Percentiles rank a stretch among this genome's conserved stretches.
These are phyloP conservation scores for Syrmaticus mikado DNA, from an alignment of 2,113 vertebrate genomes.

Conservation along the genomic window DNA sequence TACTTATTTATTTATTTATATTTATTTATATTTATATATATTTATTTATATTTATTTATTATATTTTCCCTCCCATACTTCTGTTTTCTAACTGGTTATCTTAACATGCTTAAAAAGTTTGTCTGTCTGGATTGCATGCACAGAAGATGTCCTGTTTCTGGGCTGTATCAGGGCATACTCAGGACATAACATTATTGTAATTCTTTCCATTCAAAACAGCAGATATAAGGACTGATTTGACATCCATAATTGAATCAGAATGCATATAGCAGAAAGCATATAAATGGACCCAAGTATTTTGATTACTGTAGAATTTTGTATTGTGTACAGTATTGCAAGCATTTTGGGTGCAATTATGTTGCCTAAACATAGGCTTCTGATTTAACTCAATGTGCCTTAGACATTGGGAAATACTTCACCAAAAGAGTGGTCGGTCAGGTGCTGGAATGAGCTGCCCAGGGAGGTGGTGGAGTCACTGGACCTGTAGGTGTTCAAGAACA, in stretches of 20 bases:
- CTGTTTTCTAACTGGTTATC: neutral
- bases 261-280: neutral
- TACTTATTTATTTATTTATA: no score
- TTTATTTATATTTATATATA: no score
- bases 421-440: no score
- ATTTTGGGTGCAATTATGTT: neutral
- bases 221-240: neutral
- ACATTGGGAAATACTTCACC: neutral
- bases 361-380: neutral
- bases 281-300: neutral
- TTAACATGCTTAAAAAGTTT: neutral
- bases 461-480: no score
- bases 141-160: neutral
- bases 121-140: neutral
- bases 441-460: no score
- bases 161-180: rapidly evolving
- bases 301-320: neutral
- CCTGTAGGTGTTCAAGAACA: no score
- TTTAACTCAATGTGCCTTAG: neutral
- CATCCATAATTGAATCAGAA: neutral
- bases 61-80: neutral
- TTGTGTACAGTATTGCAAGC: neutral
- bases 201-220: neutral
- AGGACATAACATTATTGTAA: neutral
- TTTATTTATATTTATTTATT: no score